These are phyloP conservation scores for Dascyllus trimaculatus DNA, from an alignment of 2,113 vertebrate genomes.

Conservation along the genomic window DNA sequence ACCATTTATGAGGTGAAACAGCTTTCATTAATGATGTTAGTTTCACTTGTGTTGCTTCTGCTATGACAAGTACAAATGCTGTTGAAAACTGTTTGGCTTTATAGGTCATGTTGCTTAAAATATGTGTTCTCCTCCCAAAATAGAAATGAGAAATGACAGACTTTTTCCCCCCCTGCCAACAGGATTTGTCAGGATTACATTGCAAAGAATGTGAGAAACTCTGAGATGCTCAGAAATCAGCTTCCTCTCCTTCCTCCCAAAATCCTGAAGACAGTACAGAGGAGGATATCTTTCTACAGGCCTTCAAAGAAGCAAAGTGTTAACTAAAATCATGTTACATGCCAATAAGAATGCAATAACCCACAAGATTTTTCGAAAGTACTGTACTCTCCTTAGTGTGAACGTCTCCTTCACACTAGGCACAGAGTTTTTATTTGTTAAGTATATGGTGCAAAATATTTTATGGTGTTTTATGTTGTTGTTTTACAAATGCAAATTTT, in stretches of 20 bases:
- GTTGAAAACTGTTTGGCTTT: slow-evolving; percentile 1
- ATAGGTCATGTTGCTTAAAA: neutral
- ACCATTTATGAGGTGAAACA: neutral
- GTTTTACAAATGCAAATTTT: slow-evolving; percentile 43
- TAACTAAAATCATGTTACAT: neutral
- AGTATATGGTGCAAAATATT: slow-evolving; percentile 36
- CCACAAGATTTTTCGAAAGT: neutral
- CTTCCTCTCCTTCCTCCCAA: slow-evolving; percentile 88
- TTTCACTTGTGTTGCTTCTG: neutral
- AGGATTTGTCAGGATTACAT: slow-evolving; percentile 93
- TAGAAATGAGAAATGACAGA: slow-evolving; percentile 18
- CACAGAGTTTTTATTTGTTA: slow-evolving; percentile 26
- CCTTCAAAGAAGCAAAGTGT: slow-evolving; percentile 72
- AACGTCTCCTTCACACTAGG: neutral
- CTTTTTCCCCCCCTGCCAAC: neutral
- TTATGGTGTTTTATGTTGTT: slow-evolving; percentile 45
- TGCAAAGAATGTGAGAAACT: slow-evolving; percentile 84
- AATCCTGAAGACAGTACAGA: slow-evolving; percentile 87
- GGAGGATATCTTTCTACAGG: slow-evolving; percentile 91
- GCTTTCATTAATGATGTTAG: neutral
- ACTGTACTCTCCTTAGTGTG: slow-evolving; percentile 27
- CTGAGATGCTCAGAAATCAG: slow-evolving; percentile 81
- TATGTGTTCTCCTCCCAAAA: slow-evolving; percentile 5
- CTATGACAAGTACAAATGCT: slow-evolving; percentile 7
- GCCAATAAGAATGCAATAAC: slow-evolving; percentile 28